phyloP scores from a whole-genome alignment of 2,797 vertebrate species.

The Characodon lateralis region DNA sequence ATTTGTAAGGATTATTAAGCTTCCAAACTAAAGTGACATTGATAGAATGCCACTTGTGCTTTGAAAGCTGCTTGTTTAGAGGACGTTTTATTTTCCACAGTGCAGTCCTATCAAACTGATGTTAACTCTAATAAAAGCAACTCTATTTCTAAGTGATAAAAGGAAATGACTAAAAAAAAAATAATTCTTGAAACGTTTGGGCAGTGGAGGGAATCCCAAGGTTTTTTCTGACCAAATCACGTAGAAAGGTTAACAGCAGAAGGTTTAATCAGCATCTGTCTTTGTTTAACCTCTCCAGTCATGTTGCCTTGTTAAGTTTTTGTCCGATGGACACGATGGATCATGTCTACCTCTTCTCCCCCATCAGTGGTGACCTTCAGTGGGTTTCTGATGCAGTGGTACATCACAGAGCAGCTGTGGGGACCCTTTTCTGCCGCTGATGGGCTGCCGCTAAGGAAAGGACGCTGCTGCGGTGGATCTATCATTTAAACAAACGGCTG shows the following conservation, averaged over 20 bases:
- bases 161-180: slow-evolving; percentile 15
- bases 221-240: slow-evolving; percentile 38
- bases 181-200: slow-evolving; percentile 17
- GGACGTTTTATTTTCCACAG: not conserved
- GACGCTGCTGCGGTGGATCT: slow-evolving; percentile 85
- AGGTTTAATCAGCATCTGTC: slow-evolving; percentile 13
- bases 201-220: slow-evolving; percentile 28
- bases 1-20: not conserved
- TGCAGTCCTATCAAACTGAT: slow-evolving; percentile 22
- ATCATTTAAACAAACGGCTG: slow-evolving; percentile 93
- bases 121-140: slow-evolving; percentile 22
- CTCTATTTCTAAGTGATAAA: slow-evolving; percentile 5
- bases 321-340: slow-evolving; percentile 56
- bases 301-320: slow-evolving; percentile 41
- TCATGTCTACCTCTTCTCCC: slow-evolving; percentile 76
- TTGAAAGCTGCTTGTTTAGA: slow-evolving; percentile 25
- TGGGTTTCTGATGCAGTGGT: slow-evolving; percentile 67
- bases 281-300: slow-evolving; percentile 8
- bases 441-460: slow-evolving; percentile 85
- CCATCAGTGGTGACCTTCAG: slow-evolving; percentile 91
- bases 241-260: not conserved
- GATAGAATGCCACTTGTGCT: not conserved
- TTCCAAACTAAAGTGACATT: not conserved
- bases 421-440: slow-evolving; percentile 43
- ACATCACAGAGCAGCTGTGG: slow-evolving; percentile 37